phyloP scores from a whole-genome alignment of 1,140 invertebrate genomes.

The Drosophila busckii region DNA sequence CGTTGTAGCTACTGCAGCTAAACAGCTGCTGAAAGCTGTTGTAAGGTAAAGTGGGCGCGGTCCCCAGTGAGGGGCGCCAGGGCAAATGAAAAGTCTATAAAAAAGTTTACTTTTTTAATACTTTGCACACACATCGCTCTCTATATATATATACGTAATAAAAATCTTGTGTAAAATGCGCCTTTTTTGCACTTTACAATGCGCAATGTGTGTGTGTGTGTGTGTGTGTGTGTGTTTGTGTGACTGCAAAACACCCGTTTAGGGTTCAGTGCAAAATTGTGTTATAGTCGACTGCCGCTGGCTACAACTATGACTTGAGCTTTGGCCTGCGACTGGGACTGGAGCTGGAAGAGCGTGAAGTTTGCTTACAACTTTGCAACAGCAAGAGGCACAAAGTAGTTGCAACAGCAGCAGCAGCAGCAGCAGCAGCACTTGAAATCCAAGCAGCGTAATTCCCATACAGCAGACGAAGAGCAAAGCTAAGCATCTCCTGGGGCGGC shows the following conservation, averaged over 20 bases:
- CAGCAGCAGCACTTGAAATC: conserved; percentile 49
- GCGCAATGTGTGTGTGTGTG: conserved; percentile 20
- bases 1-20: no score
- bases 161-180: conserved; percentile 77
- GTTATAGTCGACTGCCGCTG: conserved; percentile 51
- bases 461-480: conserved; percentile 32
- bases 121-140: no score
- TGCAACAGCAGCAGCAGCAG: conserved; percentile 18
- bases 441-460: conserved; percentile 54
- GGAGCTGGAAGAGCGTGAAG: conserved; percentile 17
- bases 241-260: conserved; percentile 29
- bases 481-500: conserved; percentile 38
- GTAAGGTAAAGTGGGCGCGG: no score
- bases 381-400: no score
- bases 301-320: conserved; percentile 35
- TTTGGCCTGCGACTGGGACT: neutral
- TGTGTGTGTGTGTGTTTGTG: conserved; percentile 11
- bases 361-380: conserved; percentile 30
- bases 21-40: no score
- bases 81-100: conserved; percentile 71
- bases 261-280: conserved; percentile 69
- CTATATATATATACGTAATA: conserved; percentile 76
- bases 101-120: conserved; percentile 76
- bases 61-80: neutral
- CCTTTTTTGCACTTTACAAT: conserved; percentile 72